phyloP scores from a whole-genome alignment of 2,888 invertebrate genomes.

The Arge pagana region DNA sequence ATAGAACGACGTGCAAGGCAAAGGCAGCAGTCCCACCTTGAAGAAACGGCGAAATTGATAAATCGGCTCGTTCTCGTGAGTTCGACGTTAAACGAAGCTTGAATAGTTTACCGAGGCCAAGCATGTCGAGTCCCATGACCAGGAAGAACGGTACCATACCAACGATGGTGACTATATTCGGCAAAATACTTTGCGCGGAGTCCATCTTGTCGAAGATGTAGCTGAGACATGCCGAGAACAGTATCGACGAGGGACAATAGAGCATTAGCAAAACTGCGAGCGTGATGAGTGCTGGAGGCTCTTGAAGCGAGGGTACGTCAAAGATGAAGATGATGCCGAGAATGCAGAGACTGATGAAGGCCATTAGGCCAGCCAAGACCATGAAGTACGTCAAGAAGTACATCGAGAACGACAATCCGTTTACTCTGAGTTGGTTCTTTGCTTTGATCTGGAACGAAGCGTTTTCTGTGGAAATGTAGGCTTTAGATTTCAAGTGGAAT shows the following conservation, averaged over 20 bases:
- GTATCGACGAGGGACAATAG: slow-evolving; percentile 76
- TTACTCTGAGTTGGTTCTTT: slow-evolving; percentile 80
- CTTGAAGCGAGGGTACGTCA: slow-evolving; percentile 72
- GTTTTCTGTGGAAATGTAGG: no score
- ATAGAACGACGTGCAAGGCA: slow-evolving; percentile 73
- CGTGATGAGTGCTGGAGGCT: slow-evolving; percentile 71
- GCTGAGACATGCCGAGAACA: slow-evolving; percentile 77
- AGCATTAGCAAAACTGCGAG: slow-evolving; percentile 69
- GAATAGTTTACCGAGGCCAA: slow-evolving; percentile 71
- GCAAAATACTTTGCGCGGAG: slow-evolving; percentile 79
- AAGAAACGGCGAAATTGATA: slow-evolving; percentile 41
- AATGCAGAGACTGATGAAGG: slow-evolving; percentile 69
- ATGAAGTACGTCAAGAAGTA: slow-evolving; percentile 78
- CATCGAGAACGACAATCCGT: slow-evolving; percentile 76
- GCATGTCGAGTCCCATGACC: slow-evolving; percentile 74
- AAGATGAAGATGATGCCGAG: slow-evolving; percentile 68
- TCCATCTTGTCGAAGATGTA: slow-evolving; percentile 84
- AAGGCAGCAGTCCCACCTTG: slow-evolving; percentile 71
- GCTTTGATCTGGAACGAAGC: slow-evolving; percentile 81
- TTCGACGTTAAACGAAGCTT: background rate
- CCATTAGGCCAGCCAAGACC: slow-evolving; percentile 72
- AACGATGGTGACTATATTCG: slow-evolving; percentile 75
- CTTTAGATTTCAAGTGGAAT: no score
- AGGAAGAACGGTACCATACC: slow-evolving; percentile 77
- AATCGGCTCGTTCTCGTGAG: slow-evolving; percentile 10